These are phyloP conservation scores for Chlorodrepanis virens DNA, from an alignment of 2,113 vertebrate genomes.

Conservation along the genomic window DNA sequence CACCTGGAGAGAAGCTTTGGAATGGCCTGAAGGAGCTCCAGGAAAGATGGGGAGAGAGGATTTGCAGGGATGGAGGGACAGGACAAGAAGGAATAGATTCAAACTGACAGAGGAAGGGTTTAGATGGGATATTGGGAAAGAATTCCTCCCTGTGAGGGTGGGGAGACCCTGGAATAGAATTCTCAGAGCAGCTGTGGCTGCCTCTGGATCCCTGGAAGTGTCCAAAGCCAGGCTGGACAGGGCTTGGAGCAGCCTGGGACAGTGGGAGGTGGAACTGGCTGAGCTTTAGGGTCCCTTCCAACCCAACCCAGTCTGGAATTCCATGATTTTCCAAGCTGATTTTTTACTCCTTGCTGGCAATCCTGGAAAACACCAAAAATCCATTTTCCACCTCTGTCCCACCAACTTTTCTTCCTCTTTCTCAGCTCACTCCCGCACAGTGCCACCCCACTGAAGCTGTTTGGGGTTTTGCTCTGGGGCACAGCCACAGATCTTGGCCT, in stretches of 20 bases:
- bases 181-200: background rate
- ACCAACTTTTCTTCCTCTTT: background rate
- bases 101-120: rapidly evolving
- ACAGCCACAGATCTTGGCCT: background rate
- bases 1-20: background rate
- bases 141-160: background rate
- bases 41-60: background rate
- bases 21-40: background rate
- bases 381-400: background rate
- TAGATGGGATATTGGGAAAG: background rate
- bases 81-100: background rate
- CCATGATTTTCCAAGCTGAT: background rate
- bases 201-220: background rate
- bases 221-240: background rate
- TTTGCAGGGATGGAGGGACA: background rate
- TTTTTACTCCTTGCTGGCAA: background rate
- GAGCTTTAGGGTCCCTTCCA: background rate
- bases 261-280: background rate
- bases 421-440: background rate
- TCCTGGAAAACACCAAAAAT: background rate
- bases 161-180: background rate
- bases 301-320: background rate
- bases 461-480: background rate
- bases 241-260: rapidly evolving
- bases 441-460: background rate